phyloP scores from a whole-genome alignment of 2,888 invertebrate species.

The Tenodera sinensis region DNA sequence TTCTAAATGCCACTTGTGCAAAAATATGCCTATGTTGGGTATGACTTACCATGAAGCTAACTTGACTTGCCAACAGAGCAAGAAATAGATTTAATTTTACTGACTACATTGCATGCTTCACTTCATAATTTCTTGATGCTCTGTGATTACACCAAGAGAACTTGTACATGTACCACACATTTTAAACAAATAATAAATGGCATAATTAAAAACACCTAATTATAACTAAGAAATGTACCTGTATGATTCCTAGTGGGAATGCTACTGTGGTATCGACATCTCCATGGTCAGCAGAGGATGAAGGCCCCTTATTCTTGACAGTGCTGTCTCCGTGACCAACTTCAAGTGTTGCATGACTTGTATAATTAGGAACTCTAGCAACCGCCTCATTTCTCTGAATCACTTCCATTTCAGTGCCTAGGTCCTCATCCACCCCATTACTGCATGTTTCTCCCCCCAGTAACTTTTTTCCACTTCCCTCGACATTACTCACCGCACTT shows the following conservation, averaged over 20 bases:
- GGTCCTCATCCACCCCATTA: constrained; percentile 14
- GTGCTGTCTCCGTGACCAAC: constrained; percentile 21
- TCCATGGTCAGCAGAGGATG: not conserved
- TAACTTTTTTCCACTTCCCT: not conserved
- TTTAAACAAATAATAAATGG: no score
- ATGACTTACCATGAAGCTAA: no score
- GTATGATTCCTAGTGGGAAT: constrained; percentile 20
- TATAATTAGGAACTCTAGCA: constrained; percentile 25
- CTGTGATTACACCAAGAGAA: no score
- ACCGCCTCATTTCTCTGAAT: constrained; percentile 21
- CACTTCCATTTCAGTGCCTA: constrained; percentile 24
- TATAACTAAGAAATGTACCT: not conserved
- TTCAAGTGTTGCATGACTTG: constrained; percentile 31
- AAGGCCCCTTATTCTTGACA: not conserved
- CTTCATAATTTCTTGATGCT: no score
- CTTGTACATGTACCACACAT: no score
- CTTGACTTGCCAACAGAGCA: no score
- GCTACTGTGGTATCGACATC: constrained; percentile 25
- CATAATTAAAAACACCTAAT: no score
- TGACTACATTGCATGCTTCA: no score
- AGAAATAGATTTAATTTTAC: no score
- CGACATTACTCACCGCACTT: not conserved
- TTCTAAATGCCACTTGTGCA: no score
- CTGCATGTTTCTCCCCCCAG: not conserved
- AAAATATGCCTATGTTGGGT: no score